Evolutionary conservation across 2,797 vertebrate genomes (phyloP), one percentile per base, ranked within the genome.

Genomic region (Nyctibius grandis): DNA sequence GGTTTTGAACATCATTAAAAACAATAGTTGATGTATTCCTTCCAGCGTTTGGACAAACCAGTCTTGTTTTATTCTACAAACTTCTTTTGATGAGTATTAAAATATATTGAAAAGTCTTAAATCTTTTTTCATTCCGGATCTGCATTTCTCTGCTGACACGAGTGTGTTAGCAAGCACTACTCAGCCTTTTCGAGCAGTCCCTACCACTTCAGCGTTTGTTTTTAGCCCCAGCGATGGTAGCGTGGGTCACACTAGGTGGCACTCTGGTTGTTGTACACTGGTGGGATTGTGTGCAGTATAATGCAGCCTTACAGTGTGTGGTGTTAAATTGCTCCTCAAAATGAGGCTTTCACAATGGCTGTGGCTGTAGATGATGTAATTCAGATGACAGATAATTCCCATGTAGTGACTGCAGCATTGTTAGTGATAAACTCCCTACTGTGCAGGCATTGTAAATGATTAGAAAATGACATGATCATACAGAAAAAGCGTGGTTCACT

Each of bases 171-270:
- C 31, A 40, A 73, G 47, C 56, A 9, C 17, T 50, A 8, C 45
- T n/a, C 28, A 38, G 19, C 45, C 28, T 59, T 28, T 85, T 60
- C 5, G 2, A 34, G 61, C 38, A 40, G 7, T 56, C 51, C 14
- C 9, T 59, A 64, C 21, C 28, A 4, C 47, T 68, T 57, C 61
- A 64, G 45, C 42, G 9, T 91, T 93, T 87, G 89, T 72, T 80
- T 56, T 63, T n/a, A 60, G 48, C 36, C 42, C 31, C 15, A 11
- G 48, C 0, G 0, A 29, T 40, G 48, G 67, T 80, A 68, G 17
- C 2, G 0, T 0, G 19, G 75, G 72, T 89, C 91, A 85, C 97
- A 70, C 97, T 97, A 98, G 97, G 82, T 97, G 97, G 98, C 98
- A 97, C 95, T 97, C 94, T 93, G 77, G 88, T 88, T 92, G 79